Evolutionary conservation across 1,140 invertebrate genomes (phyloP).

Genomic region (Matsumurasca onukii): DNA sequence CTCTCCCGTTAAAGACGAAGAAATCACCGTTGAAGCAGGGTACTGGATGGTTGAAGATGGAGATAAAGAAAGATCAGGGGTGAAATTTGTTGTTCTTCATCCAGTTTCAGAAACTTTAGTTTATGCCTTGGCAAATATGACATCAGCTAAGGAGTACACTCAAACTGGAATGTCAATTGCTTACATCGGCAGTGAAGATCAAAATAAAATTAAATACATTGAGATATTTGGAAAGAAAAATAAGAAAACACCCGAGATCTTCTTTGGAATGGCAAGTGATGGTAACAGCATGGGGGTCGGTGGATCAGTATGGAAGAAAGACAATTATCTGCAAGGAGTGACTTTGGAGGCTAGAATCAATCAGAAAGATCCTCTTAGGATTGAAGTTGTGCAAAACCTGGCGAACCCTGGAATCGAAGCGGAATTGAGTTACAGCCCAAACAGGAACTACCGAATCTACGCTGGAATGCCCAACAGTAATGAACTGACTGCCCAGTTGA

Average conservation of each 20-base stretch:
- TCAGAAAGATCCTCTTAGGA: slow-evolving; percentile 15
- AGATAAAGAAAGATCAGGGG: neutral
- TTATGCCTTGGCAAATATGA: neutral
- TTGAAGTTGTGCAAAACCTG: slow-evolving; percentile 2
- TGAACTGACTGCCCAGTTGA: slow-evolving; percentile 10
- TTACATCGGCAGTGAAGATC: neutral
- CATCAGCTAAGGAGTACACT: neutral
- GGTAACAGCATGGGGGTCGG: slow-evolving; percentile 7
- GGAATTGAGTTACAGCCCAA: slow-evolving; percentile 14
- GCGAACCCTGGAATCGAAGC: neutral
- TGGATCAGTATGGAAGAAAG: slow-evolving; percentile 18
- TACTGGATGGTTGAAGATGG: slow-evolving; percentile 10
- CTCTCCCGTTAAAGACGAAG: slow-evolving; percentile 16
- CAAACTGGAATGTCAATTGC: slow-evolving; percentile 4
- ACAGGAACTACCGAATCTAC: neutral
- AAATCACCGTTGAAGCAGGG: neutral
- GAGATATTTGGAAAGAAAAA: slow-evolving; percentile 9
- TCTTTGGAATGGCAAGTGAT: slow-evolving; percentile 13
- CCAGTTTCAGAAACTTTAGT: neutral
- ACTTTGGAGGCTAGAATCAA: slow-evolving; percentile 18
- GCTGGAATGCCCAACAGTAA: slow-evolving; percentile 16
- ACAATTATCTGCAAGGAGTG: neutral
- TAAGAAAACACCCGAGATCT: neutral
- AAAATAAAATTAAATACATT: neutral
- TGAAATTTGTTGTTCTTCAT: neutral